phyloP scores from a whole-genome alignment of 1,140 invertebrate genomes.

The Zaprionus camerounensis region DNA sequence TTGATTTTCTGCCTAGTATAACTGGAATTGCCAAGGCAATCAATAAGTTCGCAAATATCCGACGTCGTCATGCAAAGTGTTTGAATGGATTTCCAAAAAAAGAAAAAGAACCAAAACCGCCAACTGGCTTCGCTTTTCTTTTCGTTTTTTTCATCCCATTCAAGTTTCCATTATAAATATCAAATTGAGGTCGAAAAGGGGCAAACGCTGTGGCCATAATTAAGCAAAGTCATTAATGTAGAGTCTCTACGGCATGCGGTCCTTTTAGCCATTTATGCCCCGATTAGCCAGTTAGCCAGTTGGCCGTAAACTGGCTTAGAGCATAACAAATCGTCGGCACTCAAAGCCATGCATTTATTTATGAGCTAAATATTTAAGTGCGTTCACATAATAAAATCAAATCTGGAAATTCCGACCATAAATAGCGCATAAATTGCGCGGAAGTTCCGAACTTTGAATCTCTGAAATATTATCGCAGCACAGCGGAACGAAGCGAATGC shows the following conservation, averaged over 20 bases:
- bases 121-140: constrained; percentile 37
- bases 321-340: constrained; percentile 29
- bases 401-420: constrained; percentile 17
- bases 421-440: constrained; percentile 28
- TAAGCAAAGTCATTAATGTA: constrained; percentile 43
- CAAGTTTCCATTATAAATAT: constrained; percentile 29
- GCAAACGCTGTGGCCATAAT: constrained; percentile 27
- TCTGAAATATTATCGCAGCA: constrained; percentile 21
- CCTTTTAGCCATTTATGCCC: constrained; percentile 1
- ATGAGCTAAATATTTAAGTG: constrained; percentile 20
- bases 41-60: constrained; percentile 71
- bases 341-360: constrained; percentile 26
- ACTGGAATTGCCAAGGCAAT: constrained; percentile 59
- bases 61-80: constrained; percentile 54
- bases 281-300: constrained; percentile 17
- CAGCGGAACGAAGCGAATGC: background rate
- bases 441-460: constrained; percentile 14
- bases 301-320: constrained; percentile 12
- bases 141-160: constrained; percentile 5
- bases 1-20: constrained; percentile 19
- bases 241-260: constrained; percentile 1
- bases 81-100: constrained; percentile 57
- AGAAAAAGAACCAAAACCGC: constrained; percentile 6
- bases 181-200: constrained; percentile 43
- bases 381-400: constrained; percentile 34